A percentile compares a stretch with the other conserved stretches of the same genome.
phyloP scores from a whole-genome alignment of 2,797 vertebrate species.

The Euthynnus affinis region DNA sequence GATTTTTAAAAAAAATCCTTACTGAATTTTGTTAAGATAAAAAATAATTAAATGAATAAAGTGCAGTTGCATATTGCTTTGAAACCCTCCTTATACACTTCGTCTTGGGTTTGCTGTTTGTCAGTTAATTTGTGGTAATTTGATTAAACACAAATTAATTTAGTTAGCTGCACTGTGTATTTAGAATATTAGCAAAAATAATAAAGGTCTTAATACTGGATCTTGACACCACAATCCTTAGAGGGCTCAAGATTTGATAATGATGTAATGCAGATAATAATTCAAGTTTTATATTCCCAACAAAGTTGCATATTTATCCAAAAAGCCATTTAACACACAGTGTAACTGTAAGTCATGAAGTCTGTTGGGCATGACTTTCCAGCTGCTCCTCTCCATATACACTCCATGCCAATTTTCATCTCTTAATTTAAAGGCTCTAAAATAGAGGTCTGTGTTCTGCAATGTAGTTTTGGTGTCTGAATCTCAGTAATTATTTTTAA shows the following conservation, averaged over 20 bases:
- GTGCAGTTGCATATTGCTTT: no score
- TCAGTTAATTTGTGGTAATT: background rate
- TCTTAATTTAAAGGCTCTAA: no score
- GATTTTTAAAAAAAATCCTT: no score
- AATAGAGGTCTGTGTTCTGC: background rate
- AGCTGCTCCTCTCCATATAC: no score
- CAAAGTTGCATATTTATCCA: background rate
- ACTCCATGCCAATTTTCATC: no score
- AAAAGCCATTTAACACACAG: background rate
- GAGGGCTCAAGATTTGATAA: background rate
- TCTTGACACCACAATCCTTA: background rate
- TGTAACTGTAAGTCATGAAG: background rate
- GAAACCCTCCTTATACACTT: background rate
- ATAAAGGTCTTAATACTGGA: background rate
- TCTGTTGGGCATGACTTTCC: no score
- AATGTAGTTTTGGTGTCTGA: background rate
- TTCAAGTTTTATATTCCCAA: background rate
- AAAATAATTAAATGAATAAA: no score
- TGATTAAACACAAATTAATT: background rate
- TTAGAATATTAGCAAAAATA: background rate
- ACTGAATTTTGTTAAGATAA: no score
- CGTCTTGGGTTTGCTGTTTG: background rate
- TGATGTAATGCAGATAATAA: background rate
- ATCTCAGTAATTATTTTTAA: background rate
- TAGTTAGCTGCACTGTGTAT: background rate